Percentiles rank a stretch among this genome's conserved stretches.
Evolutionary conservation across 2,113 vertebrate genomes (phyloP).

Genomic region (Scomber colias): DNA sequence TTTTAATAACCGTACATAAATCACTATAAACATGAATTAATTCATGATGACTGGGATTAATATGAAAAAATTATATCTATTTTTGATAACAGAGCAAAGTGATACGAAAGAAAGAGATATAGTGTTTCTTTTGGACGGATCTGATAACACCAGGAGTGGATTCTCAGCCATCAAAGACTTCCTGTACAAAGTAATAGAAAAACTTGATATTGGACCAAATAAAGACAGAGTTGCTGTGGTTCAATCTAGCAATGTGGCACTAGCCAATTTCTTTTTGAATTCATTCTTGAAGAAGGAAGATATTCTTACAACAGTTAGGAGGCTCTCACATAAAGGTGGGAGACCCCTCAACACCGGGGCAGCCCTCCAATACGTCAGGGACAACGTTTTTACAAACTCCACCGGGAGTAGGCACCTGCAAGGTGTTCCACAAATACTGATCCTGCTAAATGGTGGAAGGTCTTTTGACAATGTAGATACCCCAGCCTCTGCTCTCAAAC

Average conservation of each 20-base stretch:
- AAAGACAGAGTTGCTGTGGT: constrained; percentile 66
- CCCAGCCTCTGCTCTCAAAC: constrained; percentile 41
- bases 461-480: constrained; percentile 66
- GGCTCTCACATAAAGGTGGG: constrained; percentile 72
- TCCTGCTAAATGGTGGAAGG: constrained; percentile 64
- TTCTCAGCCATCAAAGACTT: constrained; percentile 71
- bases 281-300: constrained; percentile 56
- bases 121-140: constrained; percentile 82
- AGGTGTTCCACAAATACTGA: constrained; percentile 67
- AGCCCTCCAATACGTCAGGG: constrained; percentile 67
- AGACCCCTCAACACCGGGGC: constrained; percentile 69
- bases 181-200: constrained; percentile 60
- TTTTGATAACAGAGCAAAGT: constrained; percentile 33
- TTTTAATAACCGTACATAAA: background rate
- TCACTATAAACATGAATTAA: too few relatives aligned
- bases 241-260: constrained; percentile 66
- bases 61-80: background rate
- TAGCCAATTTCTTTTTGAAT: constrained; percentile 69
- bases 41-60: constrained; percentile 2
- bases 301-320: constrained; percentile 47
- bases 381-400: constrained; percentile 65
- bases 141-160: constrained; percentile 69
- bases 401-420: constrained; percentile 60
- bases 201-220: constrained; percentile 60
- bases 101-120: constrained; percentile 68